Conservation (phyloP, 2,113 vertebrate species). For the Ictalurus furcatus region DNA sequence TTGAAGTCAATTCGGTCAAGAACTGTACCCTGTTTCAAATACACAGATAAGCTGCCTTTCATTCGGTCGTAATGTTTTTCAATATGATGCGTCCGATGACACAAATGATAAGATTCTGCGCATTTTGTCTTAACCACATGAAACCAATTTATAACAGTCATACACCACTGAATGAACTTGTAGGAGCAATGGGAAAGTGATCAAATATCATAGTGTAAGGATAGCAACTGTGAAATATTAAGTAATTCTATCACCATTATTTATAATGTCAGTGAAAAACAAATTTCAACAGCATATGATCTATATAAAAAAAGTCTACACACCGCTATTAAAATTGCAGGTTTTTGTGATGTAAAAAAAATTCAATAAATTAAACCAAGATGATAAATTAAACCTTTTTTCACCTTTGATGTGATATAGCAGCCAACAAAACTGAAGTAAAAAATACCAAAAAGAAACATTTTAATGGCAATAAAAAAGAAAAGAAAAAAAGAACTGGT, state of each 20-base stretch:
- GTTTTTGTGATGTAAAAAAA: too few relatives aligned
- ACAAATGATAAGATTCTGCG: background rate
- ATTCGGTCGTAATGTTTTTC: background rate
- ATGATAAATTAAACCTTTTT: background rate
- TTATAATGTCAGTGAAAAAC: background rate
- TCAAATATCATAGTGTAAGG: background rate
- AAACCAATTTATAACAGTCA: background rate
- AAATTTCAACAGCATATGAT: background rate
- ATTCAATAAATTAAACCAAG: too few relatives aligned
- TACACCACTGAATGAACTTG: background rate
- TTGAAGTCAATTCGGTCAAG: constrained; percentile 98
- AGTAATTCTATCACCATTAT: background rate
- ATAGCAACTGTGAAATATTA: background rate
- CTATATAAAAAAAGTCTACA: background rate
- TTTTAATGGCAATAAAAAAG: background rate
- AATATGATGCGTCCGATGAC: background rate
- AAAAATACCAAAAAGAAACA: background rate
- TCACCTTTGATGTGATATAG: background rate
- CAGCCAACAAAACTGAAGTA: background rate
- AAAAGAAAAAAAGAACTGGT: background rate
- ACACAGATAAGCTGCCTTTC: background rate
- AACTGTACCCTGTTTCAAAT: constrained; percentile 84
- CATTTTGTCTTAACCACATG: background rate
- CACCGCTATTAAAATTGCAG: background rate
- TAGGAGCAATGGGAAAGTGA: background rate